Percentiles rank a stretch among this genome's conserved stretches.
These are phyloP conservation scores for Ochropleura leucogaster DNA, from an alignment of 2,888 invertebrate genomes.

Conservation along the genomic window DNA sequence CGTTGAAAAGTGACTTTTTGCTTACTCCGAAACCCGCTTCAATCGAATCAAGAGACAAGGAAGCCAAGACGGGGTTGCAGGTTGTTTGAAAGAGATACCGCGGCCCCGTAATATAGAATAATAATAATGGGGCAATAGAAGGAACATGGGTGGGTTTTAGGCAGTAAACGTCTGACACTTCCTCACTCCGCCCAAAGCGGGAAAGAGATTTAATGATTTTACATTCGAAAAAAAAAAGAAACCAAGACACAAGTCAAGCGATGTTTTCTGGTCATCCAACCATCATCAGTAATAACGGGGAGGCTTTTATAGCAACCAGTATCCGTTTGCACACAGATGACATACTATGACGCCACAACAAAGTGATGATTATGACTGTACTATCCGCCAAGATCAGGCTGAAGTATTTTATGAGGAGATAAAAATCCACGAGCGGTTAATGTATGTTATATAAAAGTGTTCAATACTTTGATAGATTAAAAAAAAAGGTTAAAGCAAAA, in stretches of 20 bases:
- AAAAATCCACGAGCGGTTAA: constrained; percentile 19
- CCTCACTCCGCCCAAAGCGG: too few species aligned
- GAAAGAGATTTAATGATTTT: too few species aligned
- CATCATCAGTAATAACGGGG: neutral
- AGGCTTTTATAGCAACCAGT: neutral
- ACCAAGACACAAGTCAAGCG: neutral
- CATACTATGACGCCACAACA: constrained; percentile 40
- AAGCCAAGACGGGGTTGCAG: too few species aligned
- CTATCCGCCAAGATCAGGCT: constrained; percentile 31
- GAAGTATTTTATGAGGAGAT: constrained; percentile 12
- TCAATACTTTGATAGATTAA: neutral
- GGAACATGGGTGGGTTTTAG: too few species aligned
- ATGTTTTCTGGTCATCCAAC: neutral
- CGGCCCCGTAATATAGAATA: too few species aligned
- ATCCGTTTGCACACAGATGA: constrained; percentile 35
- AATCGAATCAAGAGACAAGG: neutral
- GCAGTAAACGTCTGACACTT: too few species aligned
- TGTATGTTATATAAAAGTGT: constrained; percentile 23
- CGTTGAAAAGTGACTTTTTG: neutral
- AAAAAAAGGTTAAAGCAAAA: constrained; percentile 4
- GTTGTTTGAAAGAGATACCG: too few species aligned
- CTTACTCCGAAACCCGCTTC: neutral
- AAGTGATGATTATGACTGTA: constrained; percentile 20
- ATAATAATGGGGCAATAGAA: too few species aligned
- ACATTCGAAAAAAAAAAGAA: too few species aligned